Evolutionary conservation across 2,888 invertebrate genomes (phyloP), one percentile per base, ranked within the genome.

Genomic region (Abscondita cerata): DNA sequence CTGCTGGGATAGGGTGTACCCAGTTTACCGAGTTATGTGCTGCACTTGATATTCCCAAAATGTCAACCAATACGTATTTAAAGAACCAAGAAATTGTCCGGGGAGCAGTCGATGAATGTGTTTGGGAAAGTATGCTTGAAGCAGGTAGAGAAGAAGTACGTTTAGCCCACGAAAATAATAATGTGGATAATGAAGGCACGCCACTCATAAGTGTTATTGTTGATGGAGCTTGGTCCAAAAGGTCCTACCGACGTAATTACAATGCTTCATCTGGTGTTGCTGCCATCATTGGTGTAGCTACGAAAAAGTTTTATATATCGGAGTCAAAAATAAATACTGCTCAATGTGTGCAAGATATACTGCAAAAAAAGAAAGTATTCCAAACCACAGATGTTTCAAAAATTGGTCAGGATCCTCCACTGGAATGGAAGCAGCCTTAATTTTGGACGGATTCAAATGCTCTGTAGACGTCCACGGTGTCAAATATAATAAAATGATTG

Each of bases 221-320:
- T 36, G 70, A 72, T 63, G 72, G 71, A 41, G 70, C 68, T 31
- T 73, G 71, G 71, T 59, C 60, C 12, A 70, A 73, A 58, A 38
- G 71, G 11, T 71, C 69, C 9, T 70, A 72, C 47, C 55, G 51
- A 48, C 50, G 38, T 4, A 63, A 62, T 41, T 68, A 59, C 44
- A 47, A 63, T 78, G 78, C 74, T 75, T 81, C 44, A 15, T 63
- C 67, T 33, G 67, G 66, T 13, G 67, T 67, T 1, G 66, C 63
- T 8, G 57, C 46, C 15, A 64, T 65, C 12, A 57, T 61, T 15
- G 31, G 50, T 15, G 6, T 25, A 6, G 25, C 25, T 25, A 25
- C 25, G 33, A 46, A 16, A 20, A 46, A 44, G 52, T 15, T 31
- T 51, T 12, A 25, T 60, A 51, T 33, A 8, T 53, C 16, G 52